Percentiles rank a stretch among this genome's conserved stretches.
Conservation (phyloP, 2,888 invertebrate species). For the Acronicta alni region DNA sequence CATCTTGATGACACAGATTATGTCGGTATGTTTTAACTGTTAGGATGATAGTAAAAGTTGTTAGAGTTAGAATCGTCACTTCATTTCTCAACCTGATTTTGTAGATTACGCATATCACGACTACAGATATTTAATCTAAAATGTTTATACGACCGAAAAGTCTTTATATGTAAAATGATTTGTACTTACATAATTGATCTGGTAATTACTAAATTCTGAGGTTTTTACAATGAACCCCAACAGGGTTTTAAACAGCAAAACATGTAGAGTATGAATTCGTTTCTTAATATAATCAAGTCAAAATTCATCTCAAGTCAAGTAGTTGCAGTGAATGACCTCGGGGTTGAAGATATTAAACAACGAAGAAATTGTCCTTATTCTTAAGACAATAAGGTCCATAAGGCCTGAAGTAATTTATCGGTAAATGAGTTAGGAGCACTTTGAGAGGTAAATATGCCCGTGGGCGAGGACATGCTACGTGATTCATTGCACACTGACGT, state of each 20-base stretch:
- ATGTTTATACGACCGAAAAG: no score
- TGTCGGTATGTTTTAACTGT: slow-evolving; percentile 33
- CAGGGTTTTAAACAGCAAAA: slow-evolving; percentile 13
- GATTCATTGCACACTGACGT: slow-evolving; percentile 79
- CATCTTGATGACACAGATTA: slow-evolving; percentile 48
- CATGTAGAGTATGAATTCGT: slow-evolving; percentile 48
- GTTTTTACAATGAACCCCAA: slow-evolving; percentile 23
- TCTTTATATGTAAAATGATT: no score
- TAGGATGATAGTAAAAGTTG: slow-evolving; percentile 50
- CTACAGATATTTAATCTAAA: no score
- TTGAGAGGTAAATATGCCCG: slow-evolving; percentile 77
- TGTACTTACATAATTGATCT: neutral
- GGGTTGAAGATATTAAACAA: slow-evolving; percentile 49
- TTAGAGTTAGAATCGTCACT: slow-evolving; percentile 30
- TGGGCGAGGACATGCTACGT: slow-evolving; percentile 79
- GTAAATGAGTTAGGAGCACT: slow-evolving; percentile 69
- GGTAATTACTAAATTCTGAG: neutral
- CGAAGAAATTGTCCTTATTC: slow-evolving; percentile 61
- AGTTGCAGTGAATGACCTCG: slow-evolving; percentile 77
- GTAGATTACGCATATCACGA: slow-evolving; percentile 1
- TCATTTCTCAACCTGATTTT: slow-evolving; percentile 23
- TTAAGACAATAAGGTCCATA: slow-evolving; percentile 62
- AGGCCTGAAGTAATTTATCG: slow-evolving; percentile 52
- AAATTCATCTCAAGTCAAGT: slow-evolving; percentile 64
- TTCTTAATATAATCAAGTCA: slow-evolving; percentile 59